phyloP scores from a whole-genome alignment of 2,797 vertebrate genomes.

The Pseudochirops cupreus region DNA sequence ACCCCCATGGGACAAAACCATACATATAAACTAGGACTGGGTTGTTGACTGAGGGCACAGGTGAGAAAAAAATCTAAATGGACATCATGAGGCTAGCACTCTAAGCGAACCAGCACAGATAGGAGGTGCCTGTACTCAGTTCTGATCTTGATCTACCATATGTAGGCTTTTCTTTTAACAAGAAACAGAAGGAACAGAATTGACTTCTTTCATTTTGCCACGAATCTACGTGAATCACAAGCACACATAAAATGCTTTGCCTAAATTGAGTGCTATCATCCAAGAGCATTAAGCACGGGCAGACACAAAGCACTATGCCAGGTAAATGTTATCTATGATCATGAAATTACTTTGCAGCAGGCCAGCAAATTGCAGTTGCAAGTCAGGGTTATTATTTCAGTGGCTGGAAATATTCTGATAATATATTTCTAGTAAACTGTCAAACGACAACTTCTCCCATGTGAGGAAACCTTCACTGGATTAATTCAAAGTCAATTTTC shows the following conservation, averaged over 20 bases:
- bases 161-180: conserved; percentile 7
- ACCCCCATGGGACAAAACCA: not conserved
- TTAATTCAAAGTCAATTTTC: conserved; percentile 39
- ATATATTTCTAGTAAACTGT: conserved; percentile 64
- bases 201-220: conserved; percentile 50
- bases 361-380: conserved; percentile 53
- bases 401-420: conserved; percentile 33
- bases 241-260: conserved; percentile 73
- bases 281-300: conserved; percentile 74
- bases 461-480: conserved; percentile 29
- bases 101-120: conserved; percentile 1
- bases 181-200: not conserved
- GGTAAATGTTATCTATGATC: conserved; percentile 20
- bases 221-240: conserved; percentile 68
- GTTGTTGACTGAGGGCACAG: not conserved
- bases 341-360: conserved; percentile 63
- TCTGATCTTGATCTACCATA: not conserved
- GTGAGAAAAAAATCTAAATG: not conserved
- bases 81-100: not conserved
- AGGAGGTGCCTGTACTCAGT: not conserved
- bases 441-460: conserved; percentile 35
- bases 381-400: conserved; percentile 49
- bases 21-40: not conserved
- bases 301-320: conserved; percentile 32
- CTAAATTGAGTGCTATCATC: conserved; percentile 75